A percentile compares a stretch with the other conserved stretches of the same genome.
Conservation (phyloP, 1,140 invertebrate species). For the Formica selysi region DNA sequence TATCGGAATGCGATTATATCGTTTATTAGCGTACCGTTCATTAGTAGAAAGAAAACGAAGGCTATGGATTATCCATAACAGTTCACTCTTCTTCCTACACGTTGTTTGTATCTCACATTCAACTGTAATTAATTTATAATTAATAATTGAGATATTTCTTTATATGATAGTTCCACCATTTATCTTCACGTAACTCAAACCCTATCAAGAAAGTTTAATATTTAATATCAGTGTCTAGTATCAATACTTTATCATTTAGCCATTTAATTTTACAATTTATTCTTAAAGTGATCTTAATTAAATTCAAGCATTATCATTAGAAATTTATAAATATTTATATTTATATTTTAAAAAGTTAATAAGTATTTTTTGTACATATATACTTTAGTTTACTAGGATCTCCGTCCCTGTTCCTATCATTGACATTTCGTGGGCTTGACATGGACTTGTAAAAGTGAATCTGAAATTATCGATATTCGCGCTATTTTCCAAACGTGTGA, state of each 20-base stretch:
- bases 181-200: too few relatives aligned
- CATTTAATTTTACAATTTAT: not conserved
- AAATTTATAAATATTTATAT: too few relatives aligned
- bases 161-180: too few relatives aligned
- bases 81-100: not conserved
- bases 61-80: not conserved
- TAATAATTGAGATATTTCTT: conserved; percentile 6
- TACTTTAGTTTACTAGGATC: conserved; percentile 9
- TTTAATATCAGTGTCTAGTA: not conserved
- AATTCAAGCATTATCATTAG: not conserved
- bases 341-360: not conserved
- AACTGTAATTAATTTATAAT: conserved; percentile 1
- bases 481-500: not conserved
- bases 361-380: not conserved
- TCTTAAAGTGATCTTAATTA: conserved; percentile 1
- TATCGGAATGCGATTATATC: conserved; percentile 52
- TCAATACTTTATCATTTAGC: not conserved
- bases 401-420: not conserved
- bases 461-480: conserved; percentile 16
- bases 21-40: not conserved
- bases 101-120: not conserved
- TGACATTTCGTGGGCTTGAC: not conserved
- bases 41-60: not conserved
- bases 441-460: not conserved
- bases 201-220: too few relatives aligned